phyloP scores from a whole-genome alignment of 2,888 invertebrate genomes.

The Drosophila siamana region DNA sequence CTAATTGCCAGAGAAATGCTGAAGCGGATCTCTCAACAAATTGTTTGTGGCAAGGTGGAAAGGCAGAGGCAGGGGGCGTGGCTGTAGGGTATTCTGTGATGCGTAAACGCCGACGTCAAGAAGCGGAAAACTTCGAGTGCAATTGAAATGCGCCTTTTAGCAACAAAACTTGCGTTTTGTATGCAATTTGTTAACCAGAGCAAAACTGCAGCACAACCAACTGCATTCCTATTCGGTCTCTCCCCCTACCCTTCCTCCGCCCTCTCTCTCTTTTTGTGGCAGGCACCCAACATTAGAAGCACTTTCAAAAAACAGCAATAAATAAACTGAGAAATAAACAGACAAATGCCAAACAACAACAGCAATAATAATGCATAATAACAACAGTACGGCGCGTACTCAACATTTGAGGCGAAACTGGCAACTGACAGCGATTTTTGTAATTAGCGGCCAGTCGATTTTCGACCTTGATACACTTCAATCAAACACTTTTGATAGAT shows the following conservation, averaged over 20 bases:
- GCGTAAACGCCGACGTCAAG: conserved; percentile 61
- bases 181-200: conserved; percentile 81
- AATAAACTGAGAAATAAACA: conserved; percentile 15
- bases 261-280: neutral
- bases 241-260: neutral
- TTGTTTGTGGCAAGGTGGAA: neutral
- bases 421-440: conserved; percentile 58
- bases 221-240: neutral
- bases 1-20: conserved; percentile 47
- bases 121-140: conserved; percentile 73
- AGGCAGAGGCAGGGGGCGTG: conserved; percentile 1
- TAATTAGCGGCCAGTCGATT: conserved; percentile 72
- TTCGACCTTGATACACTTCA: conserved; percentile 78
- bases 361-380: conserved; percentile 57
- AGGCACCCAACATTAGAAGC: conserved; percentile 35
- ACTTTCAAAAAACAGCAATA: conserved; percentile 63
- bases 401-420: conserved; percentile 49
- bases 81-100: conserved; percentile 50
- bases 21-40: conserved; percentile 23
- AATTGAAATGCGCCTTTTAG: conserved; percentile 71
- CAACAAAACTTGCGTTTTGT: conserved; percentile 81
- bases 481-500: conserved; percentile 74
- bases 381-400: conserved; percentile 62
- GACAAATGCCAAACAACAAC: conserved; percentile 29
- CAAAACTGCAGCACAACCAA: conserved; percentile 56